phyloP scores from a whole-genome alignment of 2,888 invertebrate genomes.

The Amaurobius ferox region DNA sequence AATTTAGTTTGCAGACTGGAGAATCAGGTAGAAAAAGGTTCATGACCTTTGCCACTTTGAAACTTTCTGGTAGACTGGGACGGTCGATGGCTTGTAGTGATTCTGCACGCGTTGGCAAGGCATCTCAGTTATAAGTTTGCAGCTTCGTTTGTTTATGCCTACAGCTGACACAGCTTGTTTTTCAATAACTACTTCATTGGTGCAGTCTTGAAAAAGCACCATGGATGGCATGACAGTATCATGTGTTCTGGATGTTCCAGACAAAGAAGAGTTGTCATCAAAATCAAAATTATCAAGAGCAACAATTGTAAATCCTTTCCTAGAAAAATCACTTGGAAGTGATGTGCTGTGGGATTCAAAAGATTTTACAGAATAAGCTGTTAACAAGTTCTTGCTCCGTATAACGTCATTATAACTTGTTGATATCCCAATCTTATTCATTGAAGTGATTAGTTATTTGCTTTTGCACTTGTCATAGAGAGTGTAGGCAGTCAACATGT shows the following conservation, averaged over 20 bases:
- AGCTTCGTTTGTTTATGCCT: constrained; percentile 3
- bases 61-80: too few species aligned
- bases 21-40: too few species aligned
- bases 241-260: neutral
- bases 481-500: neutral
- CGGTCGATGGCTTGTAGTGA: too few species aligned
- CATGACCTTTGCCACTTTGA: too few species aligned
- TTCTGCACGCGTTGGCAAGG: neutral
- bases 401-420: too few species aligned
- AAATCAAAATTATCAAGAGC: constrained; percentile 17
- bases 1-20: too few species aligned
- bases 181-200: neutral
- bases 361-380: too few species aligned
- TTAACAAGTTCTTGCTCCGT: neutral
- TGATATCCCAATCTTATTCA: too few species aligned
- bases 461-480: constrained; percentile 12
- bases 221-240: constrained; percentile 8
- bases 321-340: constrained; percentile 10
- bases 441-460: neutral
- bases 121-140: neutral
- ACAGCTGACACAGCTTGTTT: neutral
- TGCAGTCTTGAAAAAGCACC: neutral
- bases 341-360: neutral
- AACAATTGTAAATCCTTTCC: neutral
- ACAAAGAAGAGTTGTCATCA: constrained; percentile 8